Percentiles rank a stretch among this genome's conserved stretches.
Conservation (phyloP, 2,888 invertebrate species). For the Cheilosia urbana region DNA sequence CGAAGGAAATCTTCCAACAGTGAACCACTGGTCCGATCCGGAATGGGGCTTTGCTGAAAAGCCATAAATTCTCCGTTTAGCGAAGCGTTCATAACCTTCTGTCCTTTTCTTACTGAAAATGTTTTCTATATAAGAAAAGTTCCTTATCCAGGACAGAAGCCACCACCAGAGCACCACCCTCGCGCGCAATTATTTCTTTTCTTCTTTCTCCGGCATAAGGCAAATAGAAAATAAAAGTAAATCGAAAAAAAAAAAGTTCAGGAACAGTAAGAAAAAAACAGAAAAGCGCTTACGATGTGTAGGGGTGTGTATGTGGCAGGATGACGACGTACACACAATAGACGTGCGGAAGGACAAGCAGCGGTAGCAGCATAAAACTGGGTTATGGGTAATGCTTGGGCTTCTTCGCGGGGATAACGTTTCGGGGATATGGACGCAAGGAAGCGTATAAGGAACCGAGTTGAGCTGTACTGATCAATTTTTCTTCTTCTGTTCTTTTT, state of each 20-base stretch:
- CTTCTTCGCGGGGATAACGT: constrained; percentile 65
- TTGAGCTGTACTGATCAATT: constrained; percentile 66
- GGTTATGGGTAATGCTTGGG: constrained; percentile 72
- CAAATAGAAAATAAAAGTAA: constrained; percentile 74
- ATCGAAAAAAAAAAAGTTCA: constrained; percentile 62
- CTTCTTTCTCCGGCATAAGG: constrained; percentile 46
- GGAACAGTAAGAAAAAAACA: neutral
- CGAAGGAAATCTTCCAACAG: constrained; percentile 68
- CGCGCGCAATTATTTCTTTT: constrained; percentile 49
- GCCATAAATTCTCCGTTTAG: constrained; percentile 75
- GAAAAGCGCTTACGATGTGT: constrained; percentile 48
- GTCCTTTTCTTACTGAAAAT: constrained; percentile 68
- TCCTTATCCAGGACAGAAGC: constrained; percentile 65
- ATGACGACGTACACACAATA: constrained; percentile 69
- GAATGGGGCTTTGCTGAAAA: constrained; percentile 73
- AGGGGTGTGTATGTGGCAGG: constrained; percentile 71
- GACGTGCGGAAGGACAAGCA: constrained; percentile 28
- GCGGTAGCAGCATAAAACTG: constrained; percentile 63
- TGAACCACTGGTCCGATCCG: constrained; percentile 64
- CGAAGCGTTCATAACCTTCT: constrained; percentile 76
- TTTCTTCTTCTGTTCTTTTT: constrained; percentile 55
- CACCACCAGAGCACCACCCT: constrained; percentile 17
- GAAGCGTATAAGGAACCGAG: constrained; percentile 60
- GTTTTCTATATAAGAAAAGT: constrained; percentile 58
- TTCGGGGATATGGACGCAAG: constrained; percentile 55